phyloP scores from a whole-genome alignment of 2,113 vertebrate genomes.

The Hemiprocne comata region DNA sequence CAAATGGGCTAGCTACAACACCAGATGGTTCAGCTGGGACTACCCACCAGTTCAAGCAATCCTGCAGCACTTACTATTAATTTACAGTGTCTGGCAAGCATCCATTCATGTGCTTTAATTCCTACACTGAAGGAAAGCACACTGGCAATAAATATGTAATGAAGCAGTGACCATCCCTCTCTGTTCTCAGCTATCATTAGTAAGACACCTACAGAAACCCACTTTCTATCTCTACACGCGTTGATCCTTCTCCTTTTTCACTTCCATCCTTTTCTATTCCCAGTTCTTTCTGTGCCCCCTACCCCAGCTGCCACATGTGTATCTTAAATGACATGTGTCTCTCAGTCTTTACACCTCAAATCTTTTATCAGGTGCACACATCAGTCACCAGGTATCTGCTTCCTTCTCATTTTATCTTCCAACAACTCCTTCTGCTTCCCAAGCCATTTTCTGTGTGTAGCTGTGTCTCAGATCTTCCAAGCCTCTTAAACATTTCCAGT shows the following conservation, averaged over 20 bases:
- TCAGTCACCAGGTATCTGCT: not conserved
- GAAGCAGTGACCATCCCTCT: not conserved
- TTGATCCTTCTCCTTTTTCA: not conserved
- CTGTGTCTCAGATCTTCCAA: fast-evolving
- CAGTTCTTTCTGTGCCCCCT: not conserved
- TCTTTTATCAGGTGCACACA: not conserved
- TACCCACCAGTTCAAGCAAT: not conserved
- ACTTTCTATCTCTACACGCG: not conserved
- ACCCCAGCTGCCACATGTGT: not conserved
- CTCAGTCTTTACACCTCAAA: not conserved
- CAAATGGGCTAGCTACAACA: not conserved
- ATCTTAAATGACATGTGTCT: not conserved
- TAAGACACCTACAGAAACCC: not conserved
- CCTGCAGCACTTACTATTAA: fast-evolving
- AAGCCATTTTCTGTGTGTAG: not conserved
- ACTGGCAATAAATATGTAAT: not conserved
- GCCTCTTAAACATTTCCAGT: not conserved
- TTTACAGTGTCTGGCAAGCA: not conserved
- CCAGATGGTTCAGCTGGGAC: not conserved
- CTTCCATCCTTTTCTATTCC: not conserved
- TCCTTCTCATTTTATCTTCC: not conserved
- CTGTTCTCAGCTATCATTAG: not conserved
- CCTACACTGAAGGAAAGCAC: not conserved
- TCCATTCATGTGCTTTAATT: fast-evolving
- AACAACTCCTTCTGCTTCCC: not conserved